A percentile compares a stretch with the other conserved stretches of the same genome.
These are phyloP conservation scores for Timema podura DNA, from an alignment of 2,888 invertebrate species.

Conservation along the genomic window DNA sequence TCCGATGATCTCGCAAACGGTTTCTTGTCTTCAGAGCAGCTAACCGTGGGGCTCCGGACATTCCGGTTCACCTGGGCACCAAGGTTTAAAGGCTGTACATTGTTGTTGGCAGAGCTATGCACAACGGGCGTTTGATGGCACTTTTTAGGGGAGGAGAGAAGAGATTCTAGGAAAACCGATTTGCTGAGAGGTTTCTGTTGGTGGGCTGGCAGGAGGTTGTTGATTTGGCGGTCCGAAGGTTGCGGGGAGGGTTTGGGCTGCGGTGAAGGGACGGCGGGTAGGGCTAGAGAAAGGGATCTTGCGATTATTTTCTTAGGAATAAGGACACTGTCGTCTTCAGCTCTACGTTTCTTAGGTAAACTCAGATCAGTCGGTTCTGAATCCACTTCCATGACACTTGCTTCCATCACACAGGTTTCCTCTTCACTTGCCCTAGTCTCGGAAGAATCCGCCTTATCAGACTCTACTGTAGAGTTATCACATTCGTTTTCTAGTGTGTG, in stretches of 20 bases:
- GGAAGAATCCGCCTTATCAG: conserved; percentile 15
- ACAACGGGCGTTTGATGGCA: conserved; percentile 45
- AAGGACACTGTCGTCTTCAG: conserved; percentile 12
- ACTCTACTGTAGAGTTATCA: neutral
- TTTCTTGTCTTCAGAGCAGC: conserved; percentile 62
- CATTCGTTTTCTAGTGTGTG: conserved; percentile 2
- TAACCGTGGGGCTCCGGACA: conserved; percentile 67
- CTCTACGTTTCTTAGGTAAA: conserved; percentile 23
- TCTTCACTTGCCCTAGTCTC: neutral
- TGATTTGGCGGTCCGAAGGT: no score
- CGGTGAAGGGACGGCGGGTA: conserved; percentile 16
- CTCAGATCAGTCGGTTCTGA: conserved; percentile 28
- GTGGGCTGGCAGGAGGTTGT: conserved; percentile 28
- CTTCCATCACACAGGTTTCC: neutral
- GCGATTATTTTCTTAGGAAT: conserved; percentile 9
- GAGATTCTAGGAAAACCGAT: conserved; percentile 52
- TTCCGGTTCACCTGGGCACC: conserved; percentile 53
- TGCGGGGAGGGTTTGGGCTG: conserved; percentile 20
- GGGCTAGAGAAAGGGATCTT: conserved; percentile 10
- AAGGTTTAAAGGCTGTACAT: conserved; percentile 64
- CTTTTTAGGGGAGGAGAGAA: conserved; percentile 53
- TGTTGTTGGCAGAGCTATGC: conserved; percentile 23
- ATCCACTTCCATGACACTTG: neutral
- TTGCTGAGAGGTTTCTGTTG: conserved; percentile 25
- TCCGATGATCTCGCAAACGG: neutral